Base-by-base conservation (phyloP, 2,797 vertebrate genomes). In the Jordanella pulchra region DNA sequence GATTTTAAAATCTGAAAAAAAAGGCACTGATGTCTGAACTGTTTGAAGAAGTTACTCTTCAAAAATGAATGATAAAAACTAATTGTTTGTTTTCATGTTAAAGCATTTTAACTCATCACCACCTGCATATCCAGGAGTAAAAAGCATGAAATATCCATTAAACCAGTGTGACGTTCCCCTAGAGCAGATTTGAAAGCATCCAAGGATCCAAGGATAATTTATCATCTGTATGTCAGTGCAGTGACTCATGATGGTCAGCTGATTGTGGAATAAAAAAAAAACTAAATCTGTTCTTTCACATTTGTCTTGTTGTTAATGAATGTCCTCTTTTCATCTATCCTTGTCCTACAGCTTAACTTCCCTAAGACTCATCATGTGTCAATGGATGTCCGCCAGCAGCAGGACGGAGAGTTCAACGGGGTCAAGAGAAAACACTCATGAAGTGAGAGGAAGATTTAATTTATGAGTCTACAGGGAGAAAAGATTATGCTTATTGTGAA, bases 381-480 rank as follows among this genome's bases (percentile, higher is more conserved):
- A 35, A 81, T 75, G 76, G 78, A 71, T 73, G 27, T 73, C 50
- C 77, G 68, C 74, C 73, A 78, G 67, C 23, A 2, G 44, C 15
- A 4, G 30, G 51, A 67, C n/a, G 13, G 58, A 71, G 58, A 78
- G 74, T 39, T 61, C 56, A 71, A 6, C 65, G 51, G 63, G 66
- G 76, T 30, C 55, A 14, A 21, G 32, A 76, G 61, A 68, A 51
- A 72, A 69, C 76, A 83, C 70, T 69, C 10, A 3, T 74, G 61
- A 69, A 77, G 80, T 64, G 55, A 75, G 45, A 58, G 32, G 27
- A 71, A 60, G 53, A 60, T 80, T 64, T 78, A 75, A 89, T 87
- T 81, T 74, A 86, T 81, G 60, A 72, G 61, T 73, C 55, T 69
- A 64, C 28, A 55, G 28, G 44, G 63, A 28, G 32, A 28, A 50